These are phyloP conservation scores for Spodoptera frugiperda DNA, from an alignment of 1,140 invertebrate species.

Conservation along the genomic window DNA sequence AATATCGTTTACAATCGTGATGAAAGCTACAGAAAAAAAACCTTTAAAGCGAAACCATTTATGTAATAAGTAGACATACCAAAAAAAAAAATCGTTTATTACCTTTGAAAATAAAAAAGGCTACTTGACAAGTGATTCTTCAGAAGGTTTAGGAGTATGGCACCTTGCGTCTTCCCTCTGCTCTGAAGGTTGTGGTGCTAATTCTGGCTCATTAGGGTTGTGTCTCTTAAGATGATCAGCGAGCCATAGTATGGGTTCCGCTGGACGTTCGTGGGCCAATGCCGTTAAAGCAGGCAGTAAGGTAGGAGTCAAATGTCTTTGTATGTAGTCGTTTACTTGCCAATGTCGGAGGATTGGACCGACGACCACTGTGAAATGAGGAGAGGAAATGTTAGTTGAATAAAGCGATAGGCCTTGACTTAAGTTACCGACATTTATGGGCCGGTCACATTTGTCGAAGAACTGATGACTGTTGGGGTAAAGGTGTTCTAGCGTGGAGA, in stretches of 20 bases:
- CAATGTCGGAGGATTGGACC: slow-evolving; percentile 86
- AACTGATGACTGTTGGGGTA: no score
- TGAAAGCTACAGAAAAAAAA: no score
- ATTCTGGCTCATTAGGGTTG: slow-evolving; percentile 91
- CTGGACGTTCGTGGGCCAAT: slow-evolving; percentile 90
- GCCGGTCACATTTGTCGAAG: no score
- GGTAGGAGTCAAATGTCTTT: slow-evolving; percentile 88
- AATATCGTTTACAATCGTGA: no score
- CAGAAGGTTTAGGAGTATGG: slow-evolving; percentile 65
- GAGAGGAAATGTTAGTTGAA: not conserved
- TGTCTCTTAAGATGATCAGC: slow-evolving; percentile 92
- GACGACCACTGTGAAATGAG: slow-evolving; percentile 86
- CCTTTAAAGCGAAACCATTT: no score
- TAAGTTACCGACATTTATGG: no score
- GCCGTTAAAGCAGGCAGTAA: slow-evolving; percentile 89
- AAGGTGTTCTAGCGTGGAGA: no score
- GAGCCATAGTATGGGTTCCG: slow-evolving; percentile 92
- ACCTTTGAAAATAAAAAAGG: no score
- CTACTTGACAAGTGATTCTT: slow-evolving; percentile 55
- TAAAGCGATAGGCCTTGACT: no score
- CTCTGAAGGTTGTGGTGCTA: slow-evolving; percentile 60
- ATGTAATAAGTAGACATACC: no score
- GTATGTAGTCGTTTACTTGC: slow-evolving; percentile 89
- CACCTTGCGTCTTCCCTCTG: slow-evolving; percentile 64
- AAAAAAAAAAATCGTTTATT: no score